A percentile compares a stretch with the other conserved stretches of the same genome.
phyloP scores from a whole-genome alignment of 53 echinoderm and acorn worm genomes.

The Apostichopus leukothele region DNA sequence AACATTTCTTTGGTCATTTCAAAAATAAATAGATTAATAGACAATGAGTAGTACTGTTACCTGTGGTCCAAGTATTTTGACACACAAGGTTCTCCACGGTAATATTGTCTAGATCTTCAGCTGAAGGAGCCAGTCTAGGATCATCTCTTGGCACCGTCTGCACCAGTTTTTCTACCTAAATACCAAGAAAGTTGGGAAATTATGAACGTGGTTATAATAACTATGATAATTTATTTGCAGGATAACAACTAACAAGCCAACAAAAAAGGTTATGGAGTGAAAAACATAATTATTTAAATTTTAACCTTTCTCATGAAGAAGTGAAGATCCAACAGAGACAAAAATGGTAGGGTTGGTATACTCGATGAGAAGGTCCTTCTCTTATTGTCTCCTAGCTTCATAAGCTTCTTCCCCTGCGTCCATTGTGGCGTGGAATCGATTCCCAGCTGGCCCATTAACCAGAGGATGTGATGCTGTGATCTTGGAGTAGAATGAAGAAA shows the following conservation, averaged over 20 bases:
- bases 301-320: conserved; percentile 72
- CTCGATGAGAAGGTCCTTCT: conserved; percentile 70
- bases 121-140: conserved; percentile 64
- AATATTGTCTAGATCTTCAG: conserved; percentile 75
- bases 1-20: no score
- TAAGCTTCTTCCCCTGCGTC: conserved; percentile 71
- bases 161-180: conserved; percentile 66
- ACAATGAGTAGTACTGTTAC: conserved; percentile 27
- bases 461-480: conserved; percentile 77
- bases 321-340: conserved; percentile 77
- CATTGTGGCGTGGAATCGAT: conserved; percentile 80
- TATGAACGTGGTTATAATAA: no score
- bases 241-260: no score
- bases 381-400: conserved; percentile 62
- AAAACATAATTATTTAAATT: no score
- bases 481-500: conserved; percentile 21
- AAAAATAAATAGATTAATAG: no score
- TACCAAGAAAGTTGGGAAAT: neutral
- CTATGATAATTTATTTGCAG: no score
- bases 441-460: conserved; percentile 83
- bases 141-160: conserved; percentile 63
- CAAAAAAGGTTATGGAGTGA: no score
- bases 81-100: conserved; percentile 70
- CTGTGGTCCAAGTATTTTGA: conserved; percentile 69
- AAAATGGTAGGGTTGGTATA: conserved; percentile 79